Base-by-base conservation (phyloP, 2,888 invertebrate genomes). In the Mythimna pallens region DNA sequence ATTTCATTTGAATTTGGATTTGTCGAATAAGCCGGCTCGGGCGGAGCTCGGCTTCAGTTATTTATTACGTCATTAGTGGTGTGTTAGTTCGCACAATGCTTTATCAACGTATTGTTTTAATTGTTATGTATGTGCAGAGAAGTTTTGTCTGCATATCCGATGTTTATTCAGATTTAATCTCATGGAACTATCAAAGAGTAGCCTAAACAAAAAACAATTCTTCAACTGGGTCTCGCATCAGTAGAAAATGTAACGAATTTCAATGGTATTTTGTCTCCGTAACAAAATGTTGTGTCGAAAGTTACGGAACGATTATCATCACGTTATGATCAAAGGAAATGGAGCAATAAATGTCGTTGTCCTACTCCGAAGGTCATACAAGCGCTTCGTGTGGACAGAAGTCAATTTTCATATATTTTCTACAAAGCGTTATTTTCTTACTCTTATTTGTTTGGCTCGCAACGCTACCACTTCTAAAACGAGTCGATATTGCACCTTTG, bases 401-500 rank as follows among this genome's bases (percentile, higher is more conserved):
- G 64, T 74, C 52, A 72, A 34, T 78, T 72, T 76, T 72, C 55
- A 55, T 64, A 73, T 67, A 76, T 78, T 84, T 82, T 57, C 55
- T 73, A 66, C 36, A 68, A 72, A 76, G 43, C 62, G 59, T 73
- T 84, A 83, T 76, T 77, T 74, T 82, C 75, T 76, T 66, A 40
- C 6, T 73, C 36, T 73, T 85, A 82, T 85, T 85, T 86, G 85
- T 82, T 78, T 76, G 78, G 71, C 83, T 71, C 64, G 59, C 63
- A 65, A 54, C 36, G 78, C 73, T 67, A 73, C 67, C 82, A 70
- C 67, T 67, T 74, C 72, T 76, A 71, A 78, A 76, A 70, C 76
- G 67, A 82, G 84, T 85, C 70, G 69, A 85, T 83, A 87, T 82
- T 85, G 85, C 80, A 85, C 86, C 75, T 85, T 80, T 87, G 81